Evolutionary conservation across 1,140 invertebrate species (phyloP), one percentile per base, ranked within the genome.

Genomic region (Calliphora vicina): DNA sequence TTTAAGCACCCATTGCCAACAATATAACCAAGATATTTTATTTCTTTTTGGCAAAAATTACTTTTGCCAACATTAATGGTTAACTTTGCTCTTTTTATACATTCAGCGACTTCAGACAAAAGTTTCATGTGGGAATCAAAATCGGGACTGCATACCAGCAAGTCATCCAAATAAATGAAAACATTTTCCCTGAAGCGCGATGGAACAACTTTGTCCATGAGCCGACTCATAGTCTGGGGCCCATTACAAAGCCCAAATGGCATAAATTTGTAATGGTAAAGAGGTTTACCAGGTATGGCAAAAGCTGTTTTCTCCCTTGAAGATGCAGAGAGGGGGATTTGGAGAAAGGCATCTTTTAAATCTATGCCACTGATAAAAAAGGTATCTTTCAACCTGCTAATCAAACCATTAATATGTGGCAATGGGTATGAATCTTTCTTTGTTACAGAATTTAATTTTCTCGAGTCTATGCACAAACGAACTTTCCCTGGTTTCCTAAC

Each of bases 231-330:
- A 10, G 45, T 50, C 45, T 84, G 83, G 6, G 80, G 78, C 6
- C 61, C 50, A 23, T 82, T 82, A 15, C 80, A 84, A 17, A 84
- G 29, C 15, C 83, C 83, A 35, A 84, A 84, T 27, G 83, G 80
- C 83, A 83, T 83, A 88, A 72, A 76, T 89, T 89, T 2, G 83
- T 83, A 71, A 86, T 89, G 3, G 86, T 86, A 61, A 85, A 45
- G 13, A 83, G 86, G 35, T 87, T 87, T 13, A 87, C 84, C 72
- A 88, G 86, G 84, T 17, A 84, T 84, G 13, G 85, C 84, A 76
- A 91, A 91, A 0, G 88, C 90, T 2, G 91, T 92, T 80, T 91
- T 91, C 12, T 85, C 83, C 45, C 82, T 80, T n/a, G 82, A 85
- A 10, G 82, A 74, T 12, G 74, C 20, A 0, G 84, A 82, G 20